These are phyloP conservation scores for Origma solitaria DNA, from an alignment of 2,113 vertebrate species.

Conservation along the genomic window DNA sequence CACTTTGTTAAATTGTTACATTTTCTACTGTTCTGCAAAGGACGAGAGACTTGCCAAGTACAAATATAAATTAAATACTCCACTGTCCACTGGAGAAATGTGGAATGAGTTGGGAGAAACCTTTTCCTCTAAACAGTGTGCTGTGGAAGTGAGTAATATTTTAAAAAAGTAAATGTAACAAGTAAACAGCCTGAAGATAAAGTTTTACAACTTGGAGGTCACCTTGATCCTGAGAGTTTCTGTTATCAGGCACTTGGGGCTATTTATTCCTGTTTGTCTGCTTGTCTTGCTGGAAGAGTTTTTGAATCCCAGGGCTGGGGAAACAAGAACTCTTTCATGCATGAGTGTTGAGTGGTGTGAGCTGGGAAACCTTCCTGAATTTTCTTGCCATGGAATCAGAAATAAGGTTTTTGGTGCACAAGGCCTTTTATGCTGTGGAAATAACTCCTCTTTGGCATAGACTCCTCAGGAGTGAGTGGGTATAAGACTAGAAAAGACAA, in stretches of 20 bases:
- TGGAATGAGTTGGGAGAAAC: neutral
- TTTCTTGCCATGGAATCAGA: neutral
- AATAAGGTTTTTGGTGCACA: neutral
- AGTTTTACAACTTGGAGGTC: neutral
- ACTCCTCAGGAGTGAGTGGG: neutral
- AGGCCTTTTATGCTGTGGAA: neutral
- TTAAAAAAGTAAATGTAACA: neutral
- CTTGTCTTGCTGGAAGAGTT: neutral
- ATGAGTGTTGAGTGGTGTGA: neutral
- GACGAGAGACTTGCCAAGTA: neutral
- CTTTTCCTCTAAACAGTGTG: neutral
- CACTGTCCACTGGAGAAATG: neutral
- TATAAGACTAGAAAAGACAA: neutral
- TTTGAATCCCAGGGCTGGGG: neutral
- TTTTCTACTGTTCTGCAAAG: neutral
- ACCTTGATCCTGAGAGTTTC: neutral
- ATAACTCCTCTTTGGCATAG: neutral
- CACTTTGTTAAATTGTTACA: neutral
- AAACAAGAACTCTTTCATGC: neutral
- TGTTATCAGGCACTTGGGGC: neutral
- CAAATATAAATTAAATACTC: neutral
- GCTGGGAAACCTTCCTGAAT: neutral
- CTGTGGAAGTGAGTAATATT: neutral
- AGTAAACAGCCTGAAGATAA: neutral
- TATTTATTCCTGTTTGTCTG: neutral